Evolutionary conservation across 2,113 vertebrate genomes (phyloP).

Genomic region (Chaenogobius annularis): DNA sequence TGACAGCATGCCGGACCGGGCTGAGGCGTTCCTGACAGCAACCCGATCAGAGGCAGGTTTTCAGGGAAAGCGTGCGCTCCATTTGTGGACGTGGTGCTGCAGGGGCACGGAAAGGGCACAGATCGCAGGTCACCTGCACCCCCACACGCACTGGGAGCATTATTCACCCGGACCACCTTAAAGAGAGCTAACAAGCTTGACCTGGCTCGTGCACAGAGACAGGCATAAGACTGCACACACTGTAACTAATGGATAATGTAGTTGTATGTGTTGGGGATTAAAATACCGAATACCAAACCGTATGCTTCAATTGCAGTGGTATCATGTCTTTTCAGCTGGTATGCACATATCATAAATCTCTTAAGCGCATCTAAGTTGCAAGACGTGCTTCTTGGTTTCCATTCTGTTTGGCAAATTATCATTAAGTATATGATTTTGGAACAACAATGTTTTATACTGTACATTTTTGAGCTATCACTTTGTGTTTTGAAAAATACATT

Average conservation of each 20-base stretch:
- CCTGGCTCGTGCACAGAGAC: background rate
- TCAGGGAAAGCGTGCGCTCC: slow-evolving; percentile 43
- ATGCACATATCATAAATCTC: background rate
- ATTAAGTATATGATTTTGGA: no score
- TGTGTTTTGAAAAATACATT: no score
- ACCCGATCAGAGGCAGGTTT: slow-evolving; percentile 59
- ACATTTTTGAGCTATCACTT: no score
- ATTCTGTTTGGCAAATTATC: no score
- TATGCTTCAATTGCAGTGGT: background rate
- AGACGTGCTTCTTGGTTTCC: no score
- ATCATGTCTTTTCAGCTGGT: background rate
- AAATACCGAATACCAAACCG: background rate
- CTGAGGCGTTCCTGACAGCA: slow-evolving; percentile 41
- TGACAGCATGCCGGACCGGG: slow-evolving; percentile 41
- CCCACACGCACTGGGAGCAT: background rate
- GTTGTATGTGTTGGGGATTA: background rate
- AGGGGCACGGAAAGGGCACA: slow-evolving; percentile 2
- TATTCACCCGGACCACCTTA: background rate
- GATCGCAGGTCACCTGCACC: background rate
- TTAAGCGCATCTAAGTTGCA: background rate
- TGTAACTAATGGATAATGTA: slow-evolving; percentile 7
- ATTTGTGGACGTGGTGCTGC: slow-evolving; percentile 41
- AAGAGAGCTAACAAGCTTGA: background rate
- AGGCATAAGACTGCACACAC: background rate
- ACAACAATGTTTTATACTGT: no score